Conservation (phyloP, 1,140 invertebrate species). For the Helicoverpa zea region DNA sequence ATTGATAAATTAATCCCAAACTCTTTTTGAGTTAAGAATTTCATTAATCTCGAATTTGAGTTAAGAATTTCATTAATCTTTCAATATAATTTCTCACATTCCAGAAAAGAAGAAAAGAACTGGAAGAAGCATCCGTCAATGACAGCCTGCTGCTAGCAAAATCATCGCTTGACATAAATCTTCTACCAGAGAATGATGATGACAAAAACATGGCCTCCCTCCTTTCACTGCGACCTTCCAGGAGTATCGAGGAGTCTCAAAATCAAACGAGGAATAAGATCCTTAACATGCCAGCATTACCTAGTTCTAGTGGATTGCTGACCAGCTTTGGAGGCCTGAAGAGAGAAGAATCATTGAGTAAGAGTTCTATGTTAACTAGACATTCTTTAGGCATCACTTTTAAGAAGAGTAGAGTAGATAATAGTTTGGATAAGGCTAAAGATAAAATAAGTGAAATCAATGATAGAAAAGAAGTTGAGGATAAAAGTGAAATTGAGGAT, state of each 20-base stretch:
- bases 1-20: too few relatives aligned
- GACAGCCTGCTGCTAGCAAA: constrained; percentile 93
- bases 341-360: constrained; percentile 85
- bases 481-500: constrained; percentile 29
- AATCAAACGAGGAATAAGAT: constrained; percentile 85
- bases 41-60: neutral
- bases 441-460: neutral
- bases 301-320: constrained; percentile 85
- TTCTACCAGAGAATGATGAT: constrained; percentile 93
- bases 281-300: constrained; percentile 87
- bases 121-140: constrained; percentile 89
- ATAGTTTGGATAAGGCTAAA: constrained; percentile 16
- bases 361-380: constrained; percentile 71
- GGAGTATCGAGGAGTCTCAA: constrained; percentile 86
- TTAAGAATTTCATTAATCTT: neutral
- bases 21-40: neutral
- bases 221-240: constrained; percentile 89
- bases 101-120: constrained; percentile 91
- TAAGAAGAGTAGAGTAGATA: constrained; percentile 65
- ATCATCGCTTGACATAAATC: constrained; percentile 92
- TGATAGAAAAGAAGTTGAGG: constrained; percentile 7
- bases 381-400: constrained; percentile 80
- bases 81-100: constrained; percentile 53
- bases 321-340: constrained; percentile 87
- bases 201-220: constrained; percentile 93